Evolutionary conservation across 2,888 invertebrate species (phyloP).

Genomic region (Trissolcus brochymenae): DNA sequence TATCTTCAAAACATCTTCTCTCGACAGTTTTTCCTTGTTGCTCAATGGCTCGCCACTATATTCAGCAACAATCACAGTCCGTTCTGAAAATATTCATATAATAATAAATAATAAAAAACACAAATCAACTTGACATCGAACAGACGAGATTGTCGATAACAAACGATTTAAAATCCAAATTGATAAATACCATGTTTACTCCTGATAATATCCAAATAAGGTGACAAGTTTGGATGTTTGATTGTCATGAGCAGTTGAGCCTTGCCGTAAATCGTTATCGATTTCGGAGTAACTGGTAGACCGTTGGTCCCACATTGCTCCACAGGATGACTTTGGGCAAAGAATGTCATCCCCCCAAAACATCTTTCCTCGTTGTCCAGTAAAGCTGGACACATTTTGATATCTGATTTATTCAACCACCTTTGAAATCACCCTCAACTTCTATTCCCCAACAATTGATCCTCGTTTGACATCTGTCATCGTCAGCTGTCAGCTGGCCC

Average conservation of each 20-base stretch:
- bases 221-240: constrained; percentile 88
- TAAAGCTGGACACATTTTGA: constrained; percentile 72
- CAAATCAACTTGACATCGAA: no score
- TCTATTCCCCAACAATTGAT: not conserved
- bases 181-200: constrained; percentile 90
- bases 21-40: constrained; percentile 76
- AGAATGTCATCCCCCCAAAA: constrained; percentile 93
- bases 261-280: constrained; percentile 93
- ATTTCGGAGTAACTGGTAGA: constrained; percentile 96
- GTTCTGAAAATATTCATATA: constrained; percentile 79
- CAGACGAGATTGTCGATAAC: not conserved
- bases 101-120: no score
- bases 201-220: constrained; percentile 92
- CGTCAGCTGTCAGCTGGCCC: not conserved
- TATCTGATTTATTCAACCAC: not conserved
- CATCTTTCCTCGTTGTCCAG: constrained; percentile 77
- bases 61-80: constrained; percentile 90
- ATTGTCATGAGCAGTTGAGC: constrained; percentile 89
- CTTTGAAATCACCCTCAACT: no score
- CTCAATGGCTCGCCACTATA: constrained; percentile 83
- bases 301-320: constrained; percentile 97
- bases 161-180: not conserved
- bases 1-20: constrained; percentile 80
- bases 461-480: not conserved
- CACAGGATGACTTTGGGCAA: constrained; percentile 91